A percentile compares a stretch with the other conserved stretches of the same genome.
phyloP scores from a whole-genome alignment of 2,888 invertebrate species.

The Meliscaeva auricollis region DNA sequence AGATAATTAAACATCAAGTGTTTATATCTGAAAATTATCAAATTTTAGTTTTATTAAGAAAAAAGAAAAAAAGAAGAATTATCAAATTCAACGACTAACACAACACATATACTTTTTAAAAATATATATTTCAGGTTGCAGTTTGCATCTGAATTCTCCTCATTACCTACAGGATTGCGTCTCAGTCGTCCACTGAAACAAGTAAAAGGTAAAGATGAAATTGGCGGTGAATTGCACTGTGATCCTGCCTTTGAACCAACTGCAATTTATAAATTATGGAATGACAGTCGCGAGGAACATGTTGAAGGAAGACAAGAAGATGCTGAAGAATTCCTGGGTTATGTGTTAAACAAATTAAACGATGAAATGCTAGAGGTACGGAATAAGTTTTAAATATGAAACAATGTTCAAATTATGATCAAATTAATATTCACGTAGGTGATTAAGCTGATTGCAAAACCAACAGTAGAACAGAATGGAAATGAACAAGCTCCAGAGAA shows the following conservation, averaged over 20 bases:
- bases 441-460: constrained; percentile 87
- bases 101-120: neutral
- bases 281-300: constrained; percentile 88
- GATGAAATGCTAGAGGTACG: constrained; percentile 97
- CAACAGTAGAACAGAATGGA: constrained; percentile 85
- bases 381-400: neutral
- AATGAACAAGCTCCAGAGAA: constrained; percentile 81
- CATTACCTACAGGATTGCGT: constrained; percentile 86
- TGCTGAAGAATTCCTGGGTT: constrained; percentile 98
- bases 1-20: no score
- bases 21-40: no score
- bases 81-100: no score
- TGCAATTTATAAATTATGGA: constrained; percentile 93
- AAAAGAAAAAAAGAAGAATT: no score
- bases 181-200: constrained; percentile 84
- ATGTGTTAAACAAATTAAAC: constrained; percentile 95
- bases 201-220: constrained; percentile 82
- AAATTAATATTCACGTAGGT: constrained; percentile 84
- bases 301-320: constrained; percentile 97
- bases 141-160: constrained; percentile 88
- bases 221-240: constrained; percentile 86
- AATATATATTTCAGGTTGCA: constrained; percentile 50
- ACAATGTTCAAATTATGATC: neutral
- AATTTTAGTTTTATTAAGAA: no score
- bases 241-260: constrained; percentile 96